Base-by-base conservation (phyloP, 2,888 invertebrate genomes). In the Drosophila helvetica region DNA sequence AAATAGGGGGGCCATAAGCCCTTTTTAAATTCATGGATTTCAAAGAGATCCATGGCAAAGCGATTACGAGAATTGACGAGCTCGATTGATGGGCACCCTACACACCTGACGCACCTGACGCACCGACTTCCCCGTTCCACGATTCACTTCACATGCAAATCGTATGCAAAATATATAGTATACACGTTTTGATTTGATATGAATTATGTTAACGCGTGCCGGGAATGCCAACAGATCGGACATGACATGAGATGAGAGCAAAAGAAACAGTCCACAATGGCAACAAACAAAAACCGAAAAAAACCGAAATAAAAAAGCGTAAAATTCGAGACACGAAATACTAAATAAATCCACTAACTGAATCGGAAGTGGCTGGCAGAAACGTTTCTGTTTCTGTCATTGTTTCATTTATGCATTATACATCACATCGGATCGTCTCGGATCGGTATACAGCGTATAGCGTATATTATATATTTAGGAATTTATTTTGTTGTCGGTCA, bases 321-420 rank as follows among this genome's bases (percentile, higher is more conserved):
- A 8, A 52, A 73, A 71, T 54, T 38, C 52, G 66, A 61, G 45
- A 74, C 60, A 61, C 61, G 57, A 50, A 67, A 78, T 54, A 53
- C 38, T 50, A 52, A 58, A 43, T 12, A 42, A 56, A 53, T 68
- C 62, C 54, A 66, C 57, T 53, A 75, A 65, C 57, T 52, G 65
- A 84, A 76, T 85, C 88, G 89, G 85, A 85, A 85, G 85, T 85
- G 38, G 15, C 38, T 38, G 86, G 76, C 68, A 68, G 65, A 75
- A 67, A 73, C 64, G 61, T 73, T 69, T 80, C 38, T 88, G 75
- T 80, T 69, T 80, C 38, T 88, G 75, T 80, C 77, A 83, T 85
- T 86, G 86, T 83, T 84, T 86, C 68, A 65, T 63, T 50, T 64
- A 62, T 71, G 62, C 73, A 60, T 48, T 58, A 50, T 25, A 43